Conservation (phyloP, 2,888 invertebrate species). For the Chrysopilus asiliformis region DNA sequence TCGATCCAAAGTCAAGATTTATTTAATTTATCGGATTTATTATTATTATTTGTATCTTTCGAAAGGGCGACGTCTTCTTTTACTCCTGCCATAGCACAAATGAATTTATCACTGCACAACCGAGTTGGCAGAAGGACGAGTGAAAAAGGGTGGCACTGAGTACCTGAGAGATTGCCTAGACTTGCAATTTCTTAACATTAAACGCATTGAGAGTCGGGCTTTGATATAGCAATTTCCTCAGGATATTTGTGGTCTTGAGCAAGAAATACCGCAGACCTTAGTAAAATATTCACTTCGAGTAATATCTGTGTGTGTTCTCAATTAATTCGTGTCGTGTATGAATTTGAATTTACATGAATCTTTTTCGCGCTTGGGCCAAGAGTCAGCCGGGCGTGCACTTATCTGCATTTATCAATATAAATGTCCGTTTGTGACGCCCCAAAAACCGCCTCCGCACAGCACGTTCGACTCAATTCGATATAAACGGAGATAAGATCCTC, state of each 20-base stretch:
- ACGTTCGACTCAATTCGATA: too few species aligned
- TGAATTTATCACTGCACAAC: not conserved
- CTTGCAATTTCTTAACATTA: not conserved
- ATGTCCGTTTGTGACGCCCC: conserved; percentile 17
- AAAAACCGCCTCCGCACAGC: conserved; percentile 14
- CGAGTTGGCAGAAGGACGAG: too few species aligned
- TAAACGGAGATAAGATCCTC: too few species aligned
- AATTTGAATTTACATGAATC: too few species aligned
- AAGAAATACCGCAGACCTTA: not conserved
- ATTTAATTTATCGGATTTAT: too few species aligned
- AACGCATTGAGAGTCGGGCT: not conserved
- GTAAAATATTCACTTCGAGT: not conserved
- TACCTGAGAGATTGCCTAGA: not conserved
- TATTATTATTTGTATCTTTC: too few species aligned
- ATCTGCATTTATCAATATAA: conserved; percentile 18
- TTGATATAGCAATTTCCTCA: too few species aligned
- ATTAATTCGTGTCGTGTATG: too few species aligned
- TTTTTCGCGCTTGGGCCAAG: too few species aligned
- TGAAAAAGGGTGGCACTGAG: too few species aligned
- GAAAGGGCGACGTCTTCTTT: not conserved
- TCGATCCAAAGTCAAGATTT: too few species aligned
- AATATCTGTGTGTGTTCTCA: not conserved
- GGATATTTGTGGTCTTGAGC: too few species aligned
- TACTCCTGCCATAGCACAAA: not conserved
- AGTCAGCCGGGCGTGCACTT: conserved; percentile 14